phyloP scores from a whole-genome alignment of 2,113 vertebrate genomes.

The Dicaeum eximium region DNA sequence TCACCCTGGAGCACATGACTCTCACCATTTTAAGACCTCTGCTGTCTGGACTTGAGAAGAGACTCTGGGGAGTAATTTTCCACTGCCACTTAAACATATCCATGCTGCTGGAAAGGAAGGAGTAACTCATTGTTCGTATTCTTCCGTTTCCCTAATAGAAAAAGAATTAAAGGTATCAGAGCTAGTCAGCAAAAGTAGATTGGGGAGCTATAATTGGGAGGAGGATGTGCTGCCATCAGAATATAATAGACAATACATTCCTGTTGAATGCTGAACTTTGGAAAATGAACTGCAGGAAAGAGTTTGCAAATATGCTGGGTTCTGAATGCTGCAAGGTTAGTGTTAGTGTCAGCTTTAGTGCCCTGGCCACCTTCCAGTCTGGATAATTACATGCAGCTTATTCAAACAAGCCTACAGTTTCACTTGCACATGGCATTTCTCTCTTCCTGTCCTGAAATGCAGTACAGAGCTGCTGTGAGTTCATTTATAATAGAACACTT shows the following conservation, averaged over 20 bases:
- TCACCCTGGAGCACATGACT: not conserved
- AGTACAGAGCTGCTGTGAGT: not conserved
- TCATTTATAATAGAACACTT: not conserved
- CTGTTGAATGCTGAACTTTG: not conserved
- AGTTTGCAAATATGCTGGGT: slow-evolving; percentile 2
- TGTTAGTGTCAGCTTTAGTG: not conserved
- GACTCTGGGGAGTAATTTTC: not conserved
- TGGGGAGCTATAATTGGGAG: not conserved
- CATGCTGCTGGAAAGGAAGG: not conserved
- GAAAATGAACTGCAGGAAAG: not conserved
- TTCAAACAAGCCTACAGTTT: slow-evolving; percentile 21
- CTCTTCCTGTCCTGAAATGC: not conserved
- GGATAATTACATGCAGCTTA: slow-evolving; percentile 21
- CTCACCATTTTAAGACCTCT: not conserved
- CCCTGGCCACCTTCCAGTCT: slow-evolving; percentile 34
- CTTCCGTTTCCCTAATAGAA: not conserved
- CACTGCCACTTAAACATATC: not conserved
- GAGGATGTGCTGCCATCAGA: not conserved
- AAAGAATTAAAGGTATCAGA: not conserved
- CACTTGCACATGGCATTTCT: not conserved
- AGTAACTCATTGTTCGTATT: not conserved
- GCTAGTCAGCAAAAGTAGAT: not conserved
- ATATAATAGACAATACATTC: not conserved
- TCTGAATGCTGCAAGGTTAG: not conserved
- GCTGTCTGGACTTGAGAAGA: not conserved